These are phyloP conservation scores for Aplocera efformata DNA, from an alignment of 2,888 invertebrate genomes.

Conservation along the genomic window DNA sequence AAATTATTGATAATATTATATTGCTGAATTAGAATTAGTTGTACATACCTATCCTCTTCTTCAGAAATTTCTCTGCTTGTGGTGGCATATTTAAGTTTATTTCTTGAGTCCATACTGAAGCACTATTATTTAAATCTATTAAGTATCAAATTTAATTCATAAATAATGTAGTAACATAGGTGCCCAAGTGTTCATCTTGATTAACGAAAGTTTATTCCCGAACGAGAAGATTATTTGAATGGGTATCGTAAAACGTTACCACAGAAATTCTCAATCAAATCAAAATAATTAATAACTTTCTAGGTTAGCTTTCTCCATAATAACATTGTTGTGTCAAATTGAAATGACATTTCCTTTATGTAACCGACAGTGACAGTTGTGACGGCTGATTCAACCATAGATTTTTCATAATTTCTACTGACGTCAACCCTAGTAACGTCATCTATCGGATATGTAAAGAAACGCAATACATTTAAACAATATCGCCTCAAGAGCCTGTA, in stretches of 20 bases:
- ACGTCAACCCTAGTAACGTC: constrained; percentile 6
- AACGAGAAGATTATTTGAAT: no score
- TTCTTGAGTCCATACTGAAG: constrained; percentile 60
- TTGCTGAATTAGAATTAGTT: no score
- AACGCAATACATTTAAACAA: no score
- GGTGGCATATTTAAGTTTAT: constrained; percentile 41
- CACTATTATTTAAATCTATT: no score
- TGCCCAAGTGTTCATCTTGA: no score
- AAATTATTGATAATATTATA: no score
- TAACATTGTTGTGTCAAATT: constrained; percentile 18
- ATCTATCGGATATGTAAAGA: constrained; percentile 6
- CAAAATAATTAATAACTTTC: neutral
- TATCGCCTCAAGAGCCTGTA: no score
- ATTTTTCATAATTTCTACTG: no score
- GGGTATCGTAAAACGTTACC: no score
- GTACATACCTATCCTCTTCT: constrained; percentile 60
- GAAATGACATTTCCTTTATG: constrained; percentile 4
- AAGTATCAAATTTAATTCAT: no score
- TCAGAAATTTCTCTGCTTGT: constrained; percentile 56
- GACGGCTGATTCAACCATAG: neutral
- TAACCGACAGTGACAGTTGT: neutral
- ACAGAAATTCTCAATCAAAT: neutral
- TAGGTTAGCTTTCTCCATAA: constrained; percentile 28
- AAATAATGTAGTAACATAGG: no score
- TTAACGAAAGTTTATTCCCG: no score